Base-by-base conservation (phyloP, 2,888 invertebrate species). In the Timema cristinae region DNA sequence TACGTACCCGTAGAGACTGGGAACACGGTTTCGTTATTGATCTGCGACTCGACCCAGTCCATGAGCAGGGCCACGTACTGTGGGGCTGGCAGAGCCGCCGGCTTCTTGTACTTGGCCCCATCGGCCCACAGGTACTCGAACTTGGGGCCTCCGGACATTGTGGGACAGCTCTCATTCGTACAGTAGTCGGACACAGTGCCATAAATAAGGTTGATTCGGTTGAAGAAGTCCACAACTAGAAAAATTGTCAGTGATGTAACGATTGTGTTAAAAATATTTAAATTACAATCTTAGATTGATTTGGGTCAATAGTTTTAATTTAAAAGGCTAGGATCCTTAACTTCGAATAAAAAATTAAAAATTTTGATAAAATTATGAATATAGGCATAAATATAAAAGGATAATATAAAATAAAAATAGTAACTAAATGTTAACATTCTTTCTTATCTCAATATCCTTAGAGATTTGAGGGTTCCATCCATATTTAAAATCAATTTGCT, bases 41-140 rank as follows among this genome's bases (percentile, higher is more conserved):
- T 95, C 83, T 95, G 93, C 61, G 87, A 83, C 83, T 96, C 96
- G 63, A 93, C 91, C 95, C 95, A 96, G 80, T 95, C 95, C 93
- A 95, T 95, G 16, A 95, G 84, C 67, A 92, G 84, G 73, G 89
- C 87, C 73, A 95, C 91, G 79, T 96, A 96, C 79, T 91, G 89
- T 48, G 91, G 91, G 7, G 95, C 95, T 9, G 95, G 92, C 72
- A 95, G 82, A 52, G 89, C 88, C 47, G 93, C 93, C 10, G 93
- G 93, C 77, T 89, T 91, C 79, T 90, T 91, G 82, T 90, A 92
- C 80, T 88, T 88, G 51, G 87, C 87, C 11, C 93, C 93, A 82
- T 96, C 95, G 47, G 92, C 93, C 95, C 95, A 96, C 56, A 94
- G 84, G 80, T 96, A 96, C 81, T 95, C 95, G 81, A 94, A 95